These are phyloP conservation scores for Drosophila murphyi DNA, from an alignment of 1,140 invertebrate species.

Conservation along the genomic window DNA sequence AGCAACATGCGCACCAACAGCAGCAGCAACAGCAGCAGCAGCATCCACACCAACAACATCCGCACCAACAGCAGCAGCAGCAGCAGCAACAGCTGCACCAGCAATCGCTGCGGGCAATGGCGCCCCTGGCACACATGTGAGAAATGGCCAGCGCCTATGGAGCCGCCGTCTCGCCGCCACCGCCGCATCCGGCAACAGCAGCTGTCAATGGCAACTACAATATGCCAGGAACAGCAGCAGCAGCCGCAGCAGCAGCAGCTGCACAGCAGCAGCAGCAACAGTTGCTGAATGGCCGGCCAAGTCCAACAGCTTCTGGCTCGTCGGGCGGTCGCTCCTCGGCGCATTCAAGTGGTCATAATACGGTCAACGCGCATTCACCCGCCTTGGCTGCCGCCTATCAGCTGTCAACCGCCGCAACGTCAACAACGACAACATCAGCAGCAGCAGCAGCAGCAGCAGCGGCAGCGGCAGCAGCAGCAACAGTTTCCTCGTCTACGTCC, in stretches of 20 bases:
- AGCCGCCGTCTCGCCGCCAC: constrained; percentile 65
- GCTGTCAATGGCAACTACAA: constrained; percentile 19
- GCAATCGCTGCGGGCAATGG: constrained; percentile 87
- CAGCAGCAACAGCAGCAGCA: constrained; percentile 85
- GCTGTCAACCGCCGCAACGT: constrained; percentile 34
- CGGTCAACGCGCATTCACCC: constrained; percentile 75
- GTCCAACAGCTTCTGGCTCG: constrained; percentile 77
- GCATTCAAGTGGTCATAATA: constrained; percentile 74
- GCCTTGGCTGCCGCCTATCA: constrained; percentile 76
- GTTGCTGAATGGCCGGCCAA: constrained; percentile 65
- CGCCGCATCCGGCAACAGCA: constrained; percentile 39
- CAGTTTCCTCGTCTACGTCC: constrained; percentile 36
- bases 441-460: constrained; percentile 10
- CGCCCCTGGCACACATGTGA: constrained; percentile 92
- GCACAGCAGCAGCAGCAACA: constrained; percentile 58
- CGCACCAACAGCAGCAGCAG: constrained; percentile 72
- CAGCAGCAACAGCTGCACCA: constrained; percentile 85
- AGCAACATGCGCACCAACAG: constrained; percentile 62
- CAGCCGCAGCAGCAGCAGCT: constrained; percentile 36
- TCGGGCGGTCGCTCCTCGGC: constrained; percentile 79
- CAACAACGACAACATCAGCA: constrained; percentile 17
- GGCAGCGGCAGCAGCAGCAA: constrained; percentile 23
- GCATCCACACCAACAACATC: constrained; percentile 75
- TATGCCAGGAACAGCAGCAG: constrained; percentile 30
- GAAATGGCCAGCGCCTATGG: constrained; percentile 85